These are phyloP conservation scores for Chloroclysta siterata DNA, from an alignment of 2,888 invertebrate species.

Conservation along the genomic window DNA sequence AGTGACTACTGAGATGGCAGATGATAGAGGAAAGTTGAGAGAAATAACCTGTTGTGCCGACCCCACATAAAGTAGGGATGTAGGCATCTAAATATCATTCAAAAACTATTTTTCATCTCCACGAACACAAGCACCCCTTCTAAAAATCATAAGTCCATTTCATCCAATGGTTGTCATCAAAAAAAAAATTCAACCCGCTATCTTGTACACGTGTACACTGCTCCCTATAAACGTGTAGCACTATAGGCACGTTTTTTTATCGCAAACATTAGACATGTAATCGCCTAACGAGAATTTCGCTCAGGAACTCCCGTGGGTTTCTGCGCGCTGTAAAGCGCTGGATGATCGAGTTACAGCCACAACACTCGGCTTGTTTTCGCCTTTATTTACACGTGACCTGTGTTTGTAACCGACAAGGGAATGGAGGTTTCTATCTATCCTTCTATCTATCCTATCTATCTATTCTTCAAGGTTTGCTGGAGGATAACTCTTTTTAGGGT, in stretches of 20 bases:
- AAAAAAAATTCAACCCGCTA: too few species aligned
- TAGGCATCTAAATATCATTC: too few species aligned
- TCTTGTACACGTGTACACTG: neutral
- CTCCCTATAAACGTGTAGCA: neutral
- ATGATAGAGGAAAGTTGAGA: too few species aligned
- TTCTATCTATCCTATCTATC: neutral
- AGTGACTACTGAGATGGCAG: too few species aligned
- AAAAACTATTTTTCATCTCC: too few species aligned
- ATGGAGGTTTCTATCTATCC: neutral
- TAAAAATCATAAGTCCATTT: too few species aligned
- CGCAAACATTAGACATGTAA: slow-evolving; percentile 58
- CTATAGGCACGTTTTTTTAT: slow-evolving; percentile 45
- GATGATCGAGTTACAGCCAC: slow-evolving; percentile 23
- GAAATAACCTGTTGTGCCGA: too few species aligned
- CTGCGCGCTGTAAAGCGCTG: slow-evolving; percentile 28
- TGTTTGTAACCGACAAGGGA: neutral
- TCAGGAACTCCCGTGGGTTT: slow-evolving; percentile 31
- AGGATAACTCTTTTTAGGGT: too few species aligned
- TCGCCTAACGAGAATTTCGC: slow-evolving; percentile 57
- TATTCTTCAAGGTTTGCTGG: too few species aligned
- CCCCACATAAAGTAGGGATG: too few species aligned
- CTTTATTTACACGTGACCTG: slow-evolving; percentile 15
- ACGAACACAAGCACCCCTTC: too few species aligned
- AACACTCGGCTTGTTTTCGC: slow-evolving; percentile 10
- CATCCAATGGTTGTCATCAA: too few species aligned